Conservation (phyloP, 2,888 invertebrate genomes). For the Lasioglossum marginatum region DNA sequence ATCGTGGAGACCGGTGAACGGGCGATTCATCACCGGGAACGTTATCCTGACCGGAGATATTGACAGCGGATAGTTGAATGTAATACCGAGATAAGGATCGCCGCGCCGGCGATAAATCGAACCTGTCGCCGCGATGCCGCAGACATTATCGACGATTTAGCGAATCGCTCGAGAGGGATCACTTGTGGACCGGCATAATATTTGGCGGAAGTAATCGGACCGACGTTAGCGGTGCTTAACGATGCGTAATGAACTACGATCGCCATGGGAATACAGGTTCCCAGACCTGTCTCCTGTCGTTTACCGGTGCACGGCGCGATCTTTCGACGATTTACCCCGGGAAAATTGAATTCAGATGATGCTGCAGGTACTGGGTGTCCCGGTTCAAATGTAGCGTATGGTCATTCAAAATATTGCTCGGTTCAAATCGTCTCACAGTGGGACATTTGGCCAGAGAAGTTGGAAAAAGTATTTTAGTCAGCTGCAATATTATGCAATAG, state of each 20-base stretch:
- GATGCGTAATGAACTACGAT: background rate
- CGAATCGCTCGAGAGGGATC: background rate
- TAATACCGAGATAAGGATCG: conserved; percentile 3
- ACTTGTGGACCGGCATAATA: background rate
- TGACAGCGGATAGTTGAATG: conserved; percentile 2
- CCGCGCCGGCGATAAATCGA: background rate
- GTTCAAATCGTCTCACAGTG: background rate
- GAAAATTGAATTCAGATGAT: background rate
- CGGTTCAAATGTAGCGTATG: background rate
- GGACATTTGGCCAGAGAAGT: too few species aligned
- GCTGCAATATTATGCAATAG: too few species aligned
- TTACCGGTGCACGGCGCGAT: background rate
- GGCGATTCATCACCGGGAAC: conserved; percentile 43
- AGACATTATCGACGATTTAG: conserved; percentile 1
- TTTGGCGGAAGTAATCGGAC: conserved; percentile 7
- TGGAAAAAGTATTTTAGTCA: too few species aligned
- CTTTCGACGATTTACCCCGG: background rate
- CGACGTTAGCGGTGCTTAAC: conserved; percentile 1
- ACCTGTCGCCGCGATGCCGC: conserved; percentile 8
- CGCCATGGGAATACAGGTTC: background rate
- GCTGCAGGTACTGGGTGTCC: background rate
- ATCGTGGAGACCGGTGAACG: background rate
- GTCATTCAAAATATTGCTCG: background rate
- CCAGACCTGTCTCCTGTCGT: background rate
- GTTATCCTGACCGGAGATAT: background rate